Evolutionary conservation across 1,140 invertebrate species (phyloP), one percentile per base, ranked within the genome.

Genomic region (Heliconius hermathena): DNA sequence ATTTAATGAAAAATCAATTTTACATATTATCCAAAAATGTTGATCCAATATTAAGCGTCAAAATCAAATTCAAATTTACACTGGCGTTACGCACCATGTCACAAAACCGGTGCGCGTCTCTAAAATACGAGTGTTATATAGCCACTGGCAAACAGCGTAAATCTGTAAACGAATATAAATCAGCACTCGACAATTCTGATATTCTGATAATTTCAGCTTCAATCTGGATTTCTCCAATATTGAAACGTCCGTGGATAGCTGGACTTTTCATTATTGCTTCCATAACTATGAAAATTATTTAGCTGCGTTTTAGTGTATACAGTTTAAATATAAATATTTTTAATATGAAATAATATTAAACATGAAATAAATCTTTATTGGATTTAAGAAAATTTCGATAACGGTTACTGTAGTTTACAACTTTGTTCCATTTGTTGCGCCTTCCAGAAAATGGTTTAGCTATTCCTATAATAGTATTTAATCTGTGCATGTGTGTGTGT

Each of bases 121-220:
- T 73, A 60, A 78, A 73, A 73, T 41, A 49, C 70, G 54, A 78
- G 76, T 70, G 74, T 60, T 70, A 36, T 36, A 73, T 38, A 73
- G 76, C 71, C 71, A 33, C 76, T 71, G 22, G 33, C 71, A 73
- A 78, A 78, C 33, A n/a, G 70, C 72, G 76, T 73, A 73, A 78
- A 78, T 78, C 49, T 73, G 71, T 49, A 76, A 76, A 76, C 72
- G 36, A 71, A 78, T 78, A 78, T 78, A 78, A 78, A 73, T 78
- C 52, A 54, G 22, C 36, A 36, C 13, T 36, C 33, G 36, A 75
- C 54, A 76, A 76, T 75, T n/a, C 8, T 74, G 52, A 38, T 57
- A 60, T 60, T 22, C 9, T 18, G 60, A 66, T 29, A 18, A 66
- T 66, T 66, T 66, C 13, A 16, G 22, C 11, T 26, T 29, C 26